These are phyloP conservation scores for Nemopilema nomurai DNA, from an alignment of 30 jellyfish, hydroid and myxozoan genomes.

Conservation along the genomic window DNA sequence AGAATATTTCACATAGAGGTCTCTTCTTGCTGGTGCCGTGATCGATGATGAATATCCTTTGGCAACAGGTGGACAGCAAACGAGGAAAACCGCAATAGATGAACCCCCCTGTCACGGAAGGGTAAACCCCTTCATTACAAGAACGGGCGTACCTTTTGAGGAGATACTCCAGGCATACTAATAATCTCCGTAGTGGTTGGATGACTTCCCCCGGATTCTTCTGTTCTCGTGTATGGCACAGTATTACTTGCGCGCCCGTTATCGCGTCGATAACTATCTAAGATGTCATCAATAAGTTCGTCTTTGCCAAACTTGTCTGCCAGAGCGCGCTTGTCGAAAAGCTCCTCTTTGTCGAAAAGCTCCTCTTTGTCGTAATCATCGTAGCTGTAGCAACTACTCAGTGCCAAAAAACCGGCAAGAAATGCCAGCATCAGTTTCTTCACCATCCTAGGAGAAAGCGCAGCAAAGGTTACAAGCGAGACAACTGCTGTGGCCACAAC, in stretches of 20 bases:
- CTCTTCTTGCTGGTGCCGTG: no score
- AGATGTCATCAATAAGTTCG: slow-evolving; percentile 3
- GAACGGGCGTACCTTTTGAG: slow-evolving; percentile 66
- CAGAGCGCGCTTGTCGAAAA: background rate
- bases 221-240: slow-evolving; percentile 8
- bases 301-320: background rate
- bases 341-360: background rate
- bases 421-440: background rate
- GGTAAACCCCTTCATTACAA: no score
- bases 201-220: slow-evolving; percentile 20
- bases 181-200: slow-evolving; percentile 30
- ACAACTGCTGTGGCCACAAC: no score
- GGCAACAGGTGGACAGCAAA: no score
- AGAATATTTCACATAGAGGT: no score
- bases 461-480: background rate
- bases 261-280: slow-evolving; percentile 14
- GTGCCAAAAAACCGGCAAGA: background rate
- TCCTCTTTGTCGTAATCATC: background rate
- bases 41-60: no score
- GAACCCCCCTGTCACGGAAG: no score
- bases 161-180: slow-evolving; percentile 94
- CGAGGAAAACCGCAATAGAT: no score
- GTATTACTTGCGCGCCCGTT: background rate
- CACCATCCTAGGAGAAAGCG: background rate
- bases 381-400: background rate